Conservation (phyloP, 2,888 invertebrate genomes). For the Itoplectis maculator region DNA sequence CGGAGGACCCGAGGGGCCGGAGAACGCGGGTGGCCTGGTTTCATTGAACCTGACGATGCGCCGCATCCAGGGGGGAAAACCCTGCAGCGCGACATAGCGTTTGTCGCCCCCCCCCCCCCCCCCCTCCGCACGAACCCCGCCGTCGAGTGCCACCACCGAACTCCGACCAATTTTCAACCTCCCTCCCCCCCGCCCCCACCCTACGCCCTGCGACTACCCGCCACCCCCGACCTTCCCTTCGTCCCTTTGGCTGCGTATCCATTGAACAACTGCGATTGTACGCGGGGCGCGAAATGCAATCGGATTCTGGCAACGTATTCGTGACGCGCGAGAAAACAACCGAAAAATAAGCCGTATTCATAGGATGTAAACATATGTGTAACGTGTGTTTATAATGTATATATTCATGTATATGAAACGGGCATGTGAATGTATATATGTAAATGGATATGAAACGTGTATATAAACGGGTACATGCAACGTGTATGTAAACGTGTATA, state of each 20-base stretch:
- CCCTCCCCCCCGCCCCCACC: slow-evolving; percentile 24
- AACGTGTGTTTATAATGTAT: too few species aligned
- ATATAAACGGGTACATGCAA: not conserved
- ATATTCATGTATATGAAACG: too few species aligned
- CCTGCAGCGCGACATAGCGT: slow-evolving; percentile 60
- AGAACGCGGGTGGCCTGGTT: slow-evolving; percentile 69
- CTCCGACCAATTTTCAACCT: slow-evolving; percentile 6
- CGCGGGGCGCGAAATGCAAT: not conserved
- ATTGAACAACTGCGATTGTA: slow-evolving; percentile 5
- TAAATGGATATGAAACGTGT: too few species aligned
- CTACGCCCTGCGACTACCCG: not conserved
- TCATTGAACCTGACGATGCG: slow-evolving; percentile 72
- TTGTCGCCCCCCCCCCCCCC: slow-evolving; percentile 25
- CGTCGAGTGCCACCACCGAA: slow-evolving; percentile 1
- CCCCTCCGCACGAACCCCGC: slow-evolving; percentile 11
- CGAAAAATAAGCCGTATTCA: slow-evolving; percentile 19
- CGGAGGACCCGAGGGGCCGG: not conserved
- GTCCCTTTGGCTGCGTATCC: not conserved
- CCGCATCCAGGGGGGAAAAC: slow-evolving; percentile 58
- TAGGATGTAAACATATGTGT: too few species aligned
- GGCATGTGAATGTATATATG: too few species aligned
- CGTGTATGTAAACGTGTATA: not conserved
- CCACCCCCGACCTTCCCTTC: not conserved
- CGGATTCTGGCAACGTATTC: not conserved
- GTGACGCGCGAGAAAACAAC: slow-evolving; percentile 6